Conservation (phyloP, 2,888 invertebrate genomes). For the Melanchra persicariae region DNA sequence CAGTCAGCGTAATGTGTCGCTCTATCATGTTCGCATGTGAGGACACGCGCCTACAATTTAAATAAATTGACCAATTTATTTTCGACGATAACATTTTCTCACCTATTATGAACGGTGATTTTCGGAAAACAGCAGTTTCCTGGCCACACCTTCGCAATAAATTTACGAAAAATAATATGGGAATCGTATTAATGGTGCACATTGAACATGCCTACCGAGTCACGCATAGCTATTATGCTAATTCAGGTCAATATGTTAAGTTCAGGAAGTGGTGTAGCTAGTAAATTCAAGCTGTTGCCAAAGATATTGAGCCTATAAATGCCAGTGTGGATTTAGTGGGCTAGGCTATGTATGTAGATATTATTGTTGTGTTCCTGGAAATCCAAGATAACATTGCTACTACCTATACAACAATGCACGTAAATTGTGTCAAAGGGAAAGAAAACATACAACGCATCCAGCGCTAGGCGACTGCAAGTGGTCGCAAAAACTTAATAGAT, state of each 20-base stretch:
- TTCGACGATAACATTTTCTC: slow-evolving; percentile 53
- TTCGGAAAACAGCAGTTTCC: slow-evolving; percentile 37
- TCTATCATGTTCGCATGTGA: slow-evolving; percentile 64
- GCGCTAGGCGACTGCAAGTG: neutral
- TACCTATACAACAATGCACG: neutral
- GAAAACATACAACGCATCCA: neutral
- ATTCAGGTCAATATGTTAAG: slow-evolving; percentile 37
- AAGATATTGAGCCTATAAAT: slow-evolving; percentile 30
- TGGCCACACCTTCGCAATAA: slow-evolving; percentile 55
- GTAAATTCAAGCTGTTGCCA: slow-evolving; percentile 37
- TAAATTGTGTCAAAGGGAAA: neutral
- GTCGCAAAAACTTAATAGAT: too few relatives aligned
- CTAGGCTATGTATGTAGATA: neutral
- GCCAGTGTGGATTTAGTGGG: slow-evolving; percentile 11
- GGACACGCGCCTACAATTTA: slow-evolving; percentile 65
- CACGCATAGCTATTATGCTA: slow-evolving; percentile 52
- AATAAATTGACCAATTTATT: slow-evolving; percentile 70
- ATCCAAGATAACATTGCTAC: neutral
- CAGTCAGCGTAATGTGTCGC: slow-evolving; percentile 65
- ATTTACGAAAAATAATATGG: slow-evolving; percentile 49
- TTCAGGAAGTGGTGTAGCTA: slow-evolving; percentile 31
- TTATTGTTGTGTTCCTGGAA: neutral
- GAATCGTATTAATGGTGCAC: slow-evolving; percentile 29
- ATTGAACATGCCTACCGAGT: slow-evolving; percentile 28
- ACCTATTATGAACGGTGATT: slow-evolving; percentile 48